These are phyloP conservation scores for Coelopa frigida DNA, from an alignment of 1,140 invertebrate species.

Conservation along the genomic window DNA sequence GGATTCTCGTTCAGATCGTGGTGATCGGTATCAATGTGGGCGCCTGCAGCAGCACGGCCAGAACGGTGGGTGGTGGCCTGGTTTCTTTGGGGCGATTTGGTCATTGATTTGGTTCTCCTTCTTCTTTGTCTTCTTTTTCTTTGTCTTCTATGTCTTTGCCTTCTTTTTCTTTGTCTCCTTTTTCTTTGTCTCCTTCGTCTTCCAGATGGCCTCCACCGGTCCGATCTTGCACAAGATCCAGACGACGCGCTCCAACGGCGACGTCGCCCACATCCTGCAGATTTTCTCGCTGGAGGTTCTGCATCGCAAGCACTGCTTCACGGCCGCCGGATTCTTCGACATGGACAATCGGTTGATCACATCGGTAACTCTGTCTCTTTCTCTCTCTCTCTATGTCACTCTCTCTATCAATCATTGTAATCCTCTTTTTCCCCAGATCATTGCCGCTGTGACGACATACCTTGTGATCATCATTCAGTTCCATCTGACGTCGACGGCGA, in stretches of 20 bases:
- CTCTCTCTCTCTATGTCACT: not conserved
- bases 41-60: conserved; percentile 10
- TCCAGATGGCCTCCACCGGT: conserved; percentile 15
- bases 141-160: too few species aligned
- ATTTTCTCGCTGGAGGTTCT: conserved; percentile 17
- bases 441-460: conserved; percentile 18
- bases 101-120: too few species aligned
- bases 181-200: not conserved
- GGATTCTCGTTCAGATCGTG: conserved; percentile 15
- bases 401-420: too few species aligned
- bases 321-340: conserved; percentile 18
- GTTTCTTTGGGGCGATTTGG: not conserved
- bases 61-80: conserved; percentile 9
- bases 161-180: not conserved
- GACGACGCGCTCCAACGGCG: not conserved
- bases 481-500: too few species aligned
- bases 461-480: conserved; percentile 20
- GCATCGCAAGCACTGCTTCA: conserved; percentile 14
- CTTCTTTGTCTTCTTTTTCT: too few species aligned
- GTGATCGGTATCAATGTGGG: conserved; percentile 13
- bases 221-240: conserved; percentile 13
- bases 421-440: conserved; percentile 13
- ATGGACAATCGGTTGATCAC: conserved; percentile 18
- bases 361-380: conserved; percentile 13
- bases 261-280: conserved; percentile 11